Conservation (phyloP, 1,140 invertebrate species). For the Calliopsis andreniformis region DNA sequence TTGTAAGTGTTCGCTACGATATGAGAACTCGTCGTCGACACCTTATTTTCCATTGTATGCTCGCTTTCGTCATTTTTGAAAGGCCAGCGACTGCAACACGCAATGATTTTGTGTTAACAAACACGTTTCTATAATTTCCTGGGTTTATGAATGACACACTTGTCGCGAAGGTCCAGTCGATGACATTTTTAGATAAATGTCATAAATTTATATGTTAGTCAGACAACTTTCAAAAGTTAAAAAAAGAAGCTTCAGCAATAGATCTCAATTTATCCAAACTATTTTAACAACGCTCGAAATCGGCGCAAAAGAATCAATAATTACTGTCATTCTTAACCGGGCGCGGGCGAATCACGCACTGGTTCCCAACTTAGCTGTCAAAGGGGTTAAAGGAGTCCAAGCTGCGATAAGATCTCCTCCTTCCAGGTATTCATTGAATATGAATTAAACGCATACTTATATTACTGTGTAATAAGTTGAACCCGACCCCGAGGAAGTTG, state of each 20-base stretch:
- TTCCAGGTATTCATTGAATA: constrained; percentile 56
- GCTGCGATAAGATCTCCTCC: constrained; percentile 36
- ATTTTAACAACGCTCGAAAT: background rate
- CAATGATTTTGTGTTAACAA: constrained; percentile 28
- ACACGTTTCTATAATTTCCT: background rate
- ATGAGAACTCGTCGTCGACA: constrained; percentile 64
- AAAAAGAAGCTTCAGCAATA: background rate
- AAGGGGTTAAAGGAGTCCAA: constrained; percentile 43
- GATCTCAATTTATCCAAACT: background rate
- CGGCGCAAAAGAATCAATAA: constrained; percentile 16
- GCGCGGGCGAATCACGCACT: background rate
- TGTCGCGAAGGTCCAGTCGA: too few relatives aligned
- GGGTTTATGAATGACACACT: background rate
- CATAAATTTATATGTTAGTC: too few relatives aligned
- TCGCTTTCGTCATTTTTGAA: constrained; percentile 74
- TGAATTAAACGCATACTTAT: constrained; percentile 50
- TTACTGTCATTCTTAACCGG: constrained; percentile 22
- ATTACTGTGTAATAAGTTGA: constrained; percentile 57
- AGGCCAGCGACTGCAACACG: constrained; percentile 77
- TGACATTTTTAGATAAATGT: too few relatives aligned
- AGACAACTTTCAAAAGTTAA: too few relatives aligned
- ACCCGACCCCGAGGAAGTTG: constrained; percentile 65
- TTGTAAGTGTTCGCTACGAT: constrained; percentile 73
- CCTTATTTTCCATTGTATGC: constrained; percentile 66
- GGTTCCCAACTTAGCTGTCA: constrained; percentile 26